These are phyloP conservation scores for Halocynthia roretzi DNA, from an alignment of 23 tunicate species.

Conservation along the genomic window DNA sequence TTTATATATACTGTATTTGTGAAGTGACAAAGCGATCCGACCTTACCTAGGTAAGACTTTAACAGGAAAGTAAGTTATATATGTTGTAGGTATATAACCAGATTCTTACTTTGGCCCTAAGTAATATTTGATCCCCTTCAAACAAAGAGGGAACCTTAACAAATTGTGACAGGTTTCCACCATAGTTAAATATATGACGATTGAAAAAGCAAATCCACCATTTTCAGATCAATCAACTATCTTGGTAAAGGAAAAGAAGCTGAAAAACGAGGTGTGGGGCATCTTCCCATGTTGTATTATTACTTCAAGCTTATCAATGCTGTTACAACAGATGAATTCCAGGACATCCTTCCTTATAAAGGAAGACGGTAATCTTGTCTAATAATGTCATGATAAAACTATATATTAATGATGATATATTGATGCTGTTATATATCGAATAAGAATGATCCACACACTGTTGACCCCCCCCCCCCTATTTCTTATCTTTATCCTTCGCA, in stretches of 20 bases:
- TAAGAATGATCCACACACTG: too few relatives aligned
- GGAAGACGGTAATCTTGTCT: constrained; percentile 13
- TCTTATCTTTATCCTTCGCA: too few relatives aligned
- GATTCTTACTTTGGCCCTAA: too few relatives aligned
- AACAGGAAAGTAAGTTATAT: too few relatives aligned
- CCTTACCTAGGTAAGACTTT: too few relatives aligned
- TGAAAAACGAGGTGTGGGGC: constrained; percentile 33
- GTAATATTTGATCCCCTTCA: background rate
- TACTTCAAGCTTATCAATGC: constrained; percentile 42
- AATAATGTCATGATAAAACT: background rate
- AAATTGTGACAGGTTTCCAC: too few relatives aligned
- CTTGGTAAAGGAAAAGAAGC: background rate
- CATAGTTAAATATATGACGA: background rate
- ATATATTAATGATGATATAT: background rate
- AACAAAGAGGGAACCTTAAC: background rate
- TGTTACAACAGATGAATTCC: constrained; percentile 25
- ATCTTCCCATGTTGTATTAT: constrained; percentile 38
- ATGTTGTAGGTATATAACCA: too few relatives aligned
- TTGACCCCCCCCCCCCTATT: too few relatives aligned
- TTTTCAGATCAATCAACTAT: constrained; percentile 43
- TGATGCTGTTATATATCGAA: background rate
- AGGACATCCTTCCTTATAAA: constrained; percentile 44
- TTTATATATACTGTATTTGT: too few relatives aligned
- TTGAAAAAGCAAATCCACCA: too few relatives aligned
- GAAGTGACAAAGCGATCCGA: too few relatives aligned